Evolutionary conservation across 2,888 invertebrate genomes (phyloP).

Genomic region (Amphipyra berbera): DNA sequence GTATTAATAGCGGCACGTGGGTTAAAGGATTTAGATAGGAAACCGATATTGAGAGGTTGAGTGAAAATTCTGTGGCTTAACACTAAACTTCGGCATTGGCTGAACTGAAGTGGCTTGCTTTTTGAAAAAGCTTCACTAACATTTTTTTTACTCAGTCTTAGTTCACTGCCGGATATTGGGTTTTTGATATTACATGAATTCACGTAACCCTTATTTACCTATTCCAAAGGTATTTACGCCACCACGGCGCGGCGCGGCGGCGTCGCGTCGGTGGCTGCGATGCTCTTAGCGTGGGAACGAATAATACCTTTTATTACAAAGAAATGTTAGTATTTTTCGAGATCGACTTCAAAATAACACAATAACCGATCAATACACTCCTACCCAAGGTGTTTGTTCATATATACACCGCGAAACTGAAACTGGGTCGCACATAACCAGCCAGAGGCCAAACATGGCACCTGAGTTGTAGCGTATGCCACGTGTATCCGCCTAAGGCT

Average conservation of each 20-base stretch:
- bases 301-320: too few species aligned
- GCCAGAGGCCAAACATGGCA: conserved; percentile 34
- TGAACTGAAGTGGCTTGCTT: not conserved
- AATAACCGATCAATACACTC: conserved; percentile 8
- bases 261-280: too few species aligned
- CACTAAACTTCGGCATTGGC: not conserved
- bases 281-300: too few species aligned
- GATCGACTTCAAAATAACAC: not conserved
- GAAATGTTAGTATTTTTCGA: not conserved
- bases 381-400: conserved; percentile 15
- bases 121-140: too few species aligned
- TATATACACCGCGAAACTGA: conserved; percentile 27
- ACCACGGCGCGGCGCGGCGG: too few species aligned
- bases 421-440: conserved; percentile 48
- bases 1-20: conserved; percentile 27
- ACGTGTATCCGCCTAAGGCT: conserved; percentile 45
- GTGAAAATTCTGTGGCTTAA: not conserved
- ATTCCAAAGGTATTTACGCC: too few species aligned
- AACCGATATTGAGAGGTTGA: conserved; percentile 23
- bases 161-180: too few species aligned
- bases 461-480: conserved; percentile 38
- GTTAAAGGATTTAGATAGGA: conserved; percentile 30
- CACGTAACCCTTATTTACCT: too few species aligned
- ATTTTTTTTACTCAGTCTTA: too few species aligned
- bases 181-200: too few species aligned